Conservation (phyloP, 2,888 invertebrate species). For the Strigamia maritima region DNA sequence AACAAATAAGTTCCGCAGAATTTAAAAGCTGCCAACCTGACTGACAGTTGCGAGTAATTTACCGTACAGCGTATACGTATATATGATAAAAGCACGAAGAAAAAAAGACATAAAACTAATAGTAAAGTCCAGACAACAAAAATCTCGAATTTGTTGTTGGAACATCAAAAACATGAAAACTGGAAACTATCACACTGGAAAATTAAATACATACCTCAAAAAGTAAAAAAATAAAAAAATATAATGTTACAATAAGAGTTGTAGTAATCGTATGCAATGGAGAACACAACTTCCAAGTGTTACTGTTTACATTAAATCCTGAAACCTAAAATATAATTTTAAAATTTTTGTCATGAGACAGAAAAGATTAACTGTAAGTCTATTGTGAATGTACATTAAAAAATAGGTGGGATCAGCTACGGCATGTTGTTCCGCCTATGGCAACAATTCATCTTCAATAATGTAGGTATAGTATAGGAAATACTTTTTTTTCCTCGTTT, state of each 20-base stretch:
- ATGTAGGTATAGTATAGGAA: neutral
- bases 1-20: conserved; percentile 15
- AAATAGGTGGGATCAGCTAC: neutral
- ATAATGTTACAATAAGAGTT: neutral
- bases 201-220: neutral
- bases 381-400: neutral
- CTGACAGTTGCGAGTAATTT: conserved; percentile 8
- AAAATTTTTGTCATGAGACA: neutral
- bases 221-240: neutral
- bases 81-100: neutral
- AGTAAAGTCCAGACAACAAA: neutral
- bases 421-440: conserved; percentile 2
- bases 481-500: conserved; percentile 6
- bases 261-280: no score
- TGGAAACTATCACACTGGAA: neutral
- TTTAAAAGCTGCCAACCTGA: conserved; percentile 21
- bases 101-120: neutral
- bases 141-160: neutral
- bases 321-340: neutral
- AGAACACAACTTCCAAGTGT: no score
- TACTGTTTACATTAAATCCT: no score
- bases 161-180: neutral
- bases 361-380: neutral
- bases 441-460: conserved; percentile 22
- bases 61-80: neutral